Evolutionary conservation across 2,797 vertebrate species (phyloP), one percentile per base, ranked within the genome.

Genomic region (Malurus splendens): DNA sequence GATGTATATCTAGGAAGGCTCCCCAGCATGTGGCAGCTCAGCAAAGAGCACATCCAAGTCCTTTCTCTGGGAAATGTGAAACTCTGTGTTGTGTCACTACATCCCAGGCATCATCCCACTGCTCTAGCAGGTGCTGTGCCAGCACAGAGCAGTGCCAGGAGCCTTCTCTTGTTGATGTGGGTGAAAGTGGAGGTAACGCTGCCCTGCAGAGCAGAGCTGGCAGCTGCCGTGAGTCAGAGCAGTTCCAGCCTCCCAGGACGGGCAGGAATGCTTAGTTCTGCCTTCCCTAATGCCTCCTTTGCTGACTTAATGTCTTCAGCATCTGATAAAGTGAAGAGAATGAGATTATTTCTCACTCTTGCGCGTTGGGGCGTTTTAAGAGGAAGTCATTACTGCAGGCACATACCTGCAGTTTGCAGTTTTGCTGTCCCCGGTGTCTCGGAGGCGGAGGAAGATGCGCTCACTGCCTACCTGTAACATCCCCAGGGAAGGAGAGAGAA

Each of bases 41-140:
- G 36, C 19, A 57, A 68, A 70, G 8, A 74, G 11, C 0, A 0
- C 28, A 30, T 32, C 24, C 0, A 2, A 33, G 44, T 33, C 24
- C 44, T 18, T 80, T 39, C 39, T 60, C 28, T 22, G 51, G 39
- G 76, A 71, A 90, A 51, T 19, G 23, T 54, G 64, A 60, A 80
- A 33, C 57, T 39, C 36, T 10, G 7, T 54, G 25, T 28, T 57
- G 13, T 64, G 54, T 71, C 36, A 36, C 13, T 39, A 16, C 20
- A 8, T 25, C 38, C 65, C 18, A 30, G 24, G 23, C 10, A 25
- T 27, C 36, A 38, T 38, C 16, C 54, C 25, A 9, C 19, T 14
- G 14, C 14, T 82, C 23, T 22, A 25, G 56, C 32, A 70, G 41
- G 32, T 36, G 41, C 8, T 27, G 38, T 76, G 52, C 24, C 52